These are phyloP conservation scores for Drosophila guanche DNA, from an alignment of 1,140 invertebrate genomes.

Conservation along the genomic window DNA sequence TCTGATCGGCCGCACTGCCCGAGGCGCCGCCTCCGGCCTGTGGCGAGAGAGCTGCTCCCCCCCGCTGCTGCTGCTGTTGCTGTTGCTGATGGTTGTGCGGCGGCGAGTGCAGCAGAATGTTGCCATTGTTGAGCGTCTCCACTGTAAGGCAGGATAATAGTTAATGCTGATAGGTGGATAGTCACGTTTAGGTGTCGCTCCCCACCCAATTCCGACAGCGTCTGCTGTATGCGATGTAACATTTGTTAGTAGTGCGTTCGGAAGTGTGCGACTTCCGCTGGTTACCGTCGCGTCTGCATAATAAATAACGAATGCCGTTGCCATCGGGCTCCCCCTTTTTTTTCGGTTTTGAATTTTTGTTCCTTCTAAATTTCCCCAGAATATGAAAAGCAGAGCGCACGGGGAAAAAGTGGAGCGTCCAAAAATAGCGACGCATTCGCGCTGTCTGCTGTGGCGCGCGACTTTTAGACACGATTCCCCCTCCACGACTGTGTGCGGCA, in stretches of 20 bases:
- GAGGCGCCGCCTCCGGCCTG: constrained; percentile 37
- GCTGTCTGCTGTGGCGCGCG: constrained; percentile 29
- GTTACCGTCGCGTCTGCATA: constrained; percentile 45
- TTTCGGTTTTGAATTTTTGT: constrained; percentile 3
- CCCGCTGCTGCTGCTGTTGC: constrained; percentile 55
- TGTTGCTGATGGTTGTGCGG: constrained; percentile 85
- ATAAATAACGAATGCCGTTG: constrained; percentile 58
- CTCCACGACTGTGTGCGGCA: constrained; percentile 10
- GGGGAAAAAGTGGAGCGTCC: constrained; percentile 60
- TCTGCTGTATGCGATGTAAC: constrained; percentile 51
- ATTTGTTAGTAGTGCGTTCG: constrained; percentile 44
- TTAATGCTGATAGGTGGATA: constrained; percentile 3
- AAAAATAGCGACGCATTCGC: constrained; percentile 56
- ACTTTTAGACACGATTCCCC: constrained; percentile 15
- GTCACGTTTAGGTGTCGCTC: constrained; percentile 3
- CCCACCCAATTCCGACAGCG: constrained; percentile 52
- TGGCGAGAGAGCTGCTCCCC: constrained; percentile 43
- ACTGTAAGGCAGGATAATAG: constrained; percentile 83
- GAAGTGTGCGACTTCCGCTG: constrained; percentile 49
- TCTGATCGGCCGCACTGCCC: constrained; percentile 81
- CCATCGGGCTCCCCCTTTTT: constrained; percentile 54
- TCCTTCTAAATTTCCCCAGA: constrained; percentile 14
- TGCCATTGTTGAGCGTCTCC: constrained; percentile 87
- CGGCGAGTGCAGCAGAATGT: constrained; percentile 86
- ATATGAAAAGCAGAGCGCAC: constrained; percentile 12